Conservation (phyloP, 2,797 vertebrate genomes). For the Thaleichthys pacificus region DNA sequence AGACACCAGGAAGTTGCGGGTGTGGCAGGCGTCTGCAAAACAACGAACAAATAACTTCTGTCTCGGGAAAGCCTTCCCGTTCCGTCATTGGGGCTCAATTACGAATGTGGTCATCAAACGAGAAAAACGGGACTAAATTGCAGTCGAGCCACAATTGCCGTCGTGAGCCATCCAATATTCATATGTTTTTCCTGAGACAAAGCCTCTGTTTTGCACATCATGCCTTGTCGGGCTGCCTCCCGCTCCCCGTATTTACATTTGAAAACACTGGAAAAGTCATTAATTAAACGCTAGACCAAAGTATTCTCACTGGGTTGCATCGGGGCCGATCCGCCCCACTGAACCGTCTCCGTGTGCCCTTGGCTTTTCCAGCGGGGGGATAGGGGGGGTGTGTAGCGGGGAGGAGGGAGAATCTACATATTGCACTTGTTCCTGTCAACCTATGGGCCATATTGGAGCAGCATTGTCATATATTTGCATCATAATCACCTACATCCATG, state of each 20-base stretch:
- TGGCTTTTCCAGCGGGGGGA: constrained; percentile 57
- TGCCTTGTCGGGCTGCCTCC: background rate
- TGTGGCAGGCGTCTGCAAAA: too few relatives aligned
- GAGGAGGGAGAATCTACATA: constrained; percentile 63
- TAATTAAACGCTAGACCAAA: constrained; percentile 54
- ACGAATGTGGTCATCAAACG: background rate
- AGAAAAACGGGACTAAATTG: background rate
- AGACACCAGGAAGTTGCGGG: background rate
- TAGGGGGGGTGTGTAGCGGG: constrained; percentile 28
- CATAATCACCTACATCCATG: constrained; percentile 39
- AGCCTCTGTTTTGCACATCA: background rate
- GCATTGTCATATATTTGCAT: constrained; percentile 48
- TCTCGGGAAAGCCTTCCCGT: too few relatives aligned
- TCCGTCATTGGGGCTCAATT: background rate
- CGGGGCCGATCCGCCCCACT: constrained; percentile 60
- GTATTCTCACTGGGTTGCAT: constrained; percentile 58
- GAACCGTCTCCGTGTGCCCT: constrained; percentile 71
- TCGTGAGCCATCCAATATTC: background rate
- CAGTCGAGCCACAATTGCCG: too few relatives aligned
- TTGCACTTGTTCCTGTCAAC: constrained; percentile 72
- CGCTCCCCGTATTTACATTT: background rate
- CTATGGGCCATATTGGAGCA: constrained; percentile 58
- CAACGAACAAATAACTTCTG: too few relatives aligned
- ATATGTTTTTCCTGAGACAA: constrained; percentile 1
- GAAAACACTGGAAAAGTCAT: background rate